Conservation (phyloP, 2,113 vertebrate genomes). For the Pedetes capensis region DNA sequence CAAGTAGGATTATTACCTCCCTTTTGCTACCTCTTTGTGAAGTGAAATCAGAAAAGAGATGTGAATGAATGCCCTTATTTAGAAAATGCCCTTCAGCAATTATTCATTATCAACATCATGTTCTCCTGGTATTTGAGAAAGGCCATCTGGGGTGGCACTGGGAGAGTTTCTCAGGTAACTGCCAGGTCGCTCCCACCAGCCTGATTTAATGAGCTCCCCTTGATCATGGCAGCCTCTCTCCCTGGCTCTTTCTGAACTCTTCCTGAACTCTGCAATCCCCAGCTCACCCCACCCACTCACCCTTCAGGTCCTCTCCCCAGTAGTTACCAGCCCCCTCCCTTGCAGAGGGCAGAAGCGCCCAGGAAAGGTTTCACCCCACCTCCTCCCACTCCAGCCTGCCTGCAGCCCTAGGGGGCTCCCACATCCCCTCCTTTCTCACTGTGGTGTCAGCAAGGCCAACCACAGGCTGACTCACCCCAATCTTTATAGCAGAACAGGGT, state of each 20-base stretch:
- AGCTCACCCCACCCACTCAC: slow-evolving; percentile 50
- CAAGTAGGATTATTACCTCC: neutral
- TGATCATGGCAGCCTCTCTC: slow-evolving; percentile 55
- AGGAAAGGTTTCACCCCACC: neutral
- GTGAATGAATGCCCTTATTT: neutral
- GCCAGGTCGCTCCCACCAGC: slow-evolving; percentile 25
- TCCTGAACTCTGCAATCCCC: slow-evolving; percentile 41
- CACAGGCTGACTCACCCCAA: neutral
- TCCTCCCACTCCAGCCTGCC: neutral
- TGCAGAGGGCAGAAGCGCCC: too few species aligned
- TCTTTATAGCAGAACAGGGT: neutral
- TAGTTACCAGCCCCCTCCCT: too few species aligned
- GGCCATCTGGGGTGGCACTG: neutral
- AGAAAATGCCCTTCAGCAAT: neutral
- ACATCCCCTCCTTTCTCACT: neutral
- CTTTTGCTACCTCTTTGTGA: neutral
- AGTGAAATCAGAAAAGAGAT: neutral
- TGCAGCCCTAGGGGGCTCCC: neutral
- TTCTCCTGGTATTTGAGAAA: neutral
- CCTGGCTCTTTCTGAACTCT: slow-evolving; percentile 76
- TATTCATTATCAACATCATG: neutral
- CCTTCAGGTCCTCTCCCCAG: slow-evolving; percentile 66
- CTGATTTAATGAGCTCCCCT: slow-evolving; percentile 75
- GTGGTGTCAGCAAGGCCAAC: neutral
- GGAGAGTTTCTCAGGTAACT: neutral